phyloP scores from a whole-genome alignment of 92 coral and sea anemone genomes.

The Bergia sp. region DNA sequence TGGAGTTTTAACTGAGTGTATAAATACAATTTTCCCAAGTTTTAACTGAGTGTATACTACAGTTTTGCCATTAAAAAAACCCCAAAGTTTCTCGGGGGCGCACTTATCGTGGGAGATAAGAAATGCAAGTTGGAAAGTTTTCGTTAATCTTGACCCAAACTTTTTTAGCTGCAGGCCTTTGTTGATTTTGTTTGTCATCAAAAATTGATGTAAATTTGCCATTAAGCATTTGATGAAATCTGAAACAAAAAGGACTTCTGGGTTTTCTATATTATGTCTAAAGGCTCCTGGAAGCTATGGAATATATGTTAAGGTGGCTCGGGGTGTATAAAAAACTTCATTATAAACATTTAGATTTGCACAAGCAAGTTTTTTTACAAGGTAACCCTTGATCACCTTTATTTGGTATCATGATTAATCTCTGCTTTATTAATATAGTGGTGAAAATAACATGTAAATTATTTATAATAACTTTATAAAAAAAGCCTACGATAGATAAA shows the following conservation, averaged over 20 bases:
- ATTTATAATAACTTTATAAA: background rate
- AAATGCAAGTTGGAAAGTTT: background rate
- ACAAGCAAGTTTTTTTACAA: background rate
- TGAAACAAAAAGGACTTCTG: background rate
- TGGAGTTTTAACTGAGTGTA: background rate
- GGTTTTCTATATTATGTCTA: background rate
- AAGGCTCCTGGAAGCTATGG: background rate
- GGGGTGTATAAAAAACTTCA: background rate
- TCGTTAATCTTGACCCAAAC: background rate
- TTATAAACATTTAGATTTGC: background rate
- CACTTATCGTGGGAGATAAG: background rate
- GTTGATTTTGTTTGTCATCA: conserved; percentile 2
- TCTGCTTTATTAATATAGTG: background rate
- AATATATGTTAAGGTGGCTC: background rate
- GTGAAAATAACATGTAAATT: background rate
- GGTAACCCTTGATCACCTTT: background rate
- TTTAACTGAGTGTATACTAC: background rate
- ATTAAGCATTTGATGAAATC: conserved; percentile 10
- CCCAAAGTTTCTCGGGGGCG: background rate
- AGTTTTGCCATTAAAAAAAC: background rate
- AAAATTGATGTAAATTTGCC: conserved; percentile 5
- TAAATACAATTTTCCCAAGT: background rate
- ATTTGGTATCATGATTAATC: background rate
- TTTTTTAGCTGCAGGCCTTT: background rate
- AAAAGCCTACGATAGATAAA: background rate